Conservation (phyloP, 2,113 vertebrate species). For the Procavia capensis region DNA sequence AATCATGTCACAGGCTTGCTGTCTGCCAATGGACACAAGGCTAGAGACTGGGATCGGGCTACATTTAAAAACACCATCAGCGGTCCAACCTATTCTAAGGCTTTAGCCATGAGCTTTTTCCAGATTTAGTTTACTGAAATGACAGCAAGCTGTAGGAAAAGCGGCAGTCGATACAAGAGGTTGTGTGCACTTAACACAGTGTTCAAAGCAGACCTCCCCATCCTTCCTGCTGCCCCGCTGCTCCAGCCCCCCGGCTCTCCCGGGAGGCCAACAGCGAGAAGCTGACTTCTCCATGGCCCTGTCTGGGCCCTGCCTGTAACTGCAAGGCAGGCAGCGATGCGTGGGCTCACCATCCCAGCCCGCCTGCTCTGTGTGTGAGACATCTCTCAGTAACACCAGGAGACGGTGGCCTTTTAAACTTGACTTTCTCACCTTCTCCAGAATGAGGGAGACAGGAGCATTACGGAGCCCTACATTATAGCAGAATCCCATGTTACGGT, state of each 20-base stretch:
- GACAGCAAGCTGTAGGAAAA: too few species aligned
- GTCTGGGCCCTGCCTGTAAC: neutral
- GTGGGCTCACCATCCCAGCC: neutral
- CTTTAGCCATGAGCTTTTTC: neutral
- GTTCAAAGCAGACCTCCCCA: too few species aligned
- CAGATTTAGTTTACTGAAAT: neutral
- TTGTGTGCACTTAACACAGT: neutral
- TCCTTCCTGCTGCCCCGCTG: neutral
- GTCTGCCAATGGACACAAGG: neutral
- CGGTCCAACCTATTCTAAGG: neutral
- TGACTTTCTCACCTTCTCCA: neutral
- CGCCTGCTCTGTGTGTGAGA: neutral
- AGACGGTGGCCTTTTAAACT: neutral
- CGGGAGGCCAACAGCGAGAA: neutral
- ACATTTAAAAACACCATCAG: neutral
- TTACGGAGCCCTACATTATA: neutral
- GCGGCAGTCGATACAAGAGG: fast-evolving
- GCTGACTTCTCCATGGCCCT: neutral
- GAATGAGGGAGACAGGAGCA: neutral
- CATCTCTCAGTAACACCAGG: neutral
- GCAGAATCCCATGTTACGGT: neutral
- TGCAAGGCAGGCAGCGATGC: neutral
- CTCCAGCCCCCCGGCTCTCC: neutral
- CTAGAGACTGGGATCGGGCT: neutral
- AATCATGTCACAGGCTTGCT: neutral